These are phyloP conservation scores for Leptinotarsa texana DNA, from an alignment of 1,140 invertebrate genomes.

Conservation along the genomic window DNA sequence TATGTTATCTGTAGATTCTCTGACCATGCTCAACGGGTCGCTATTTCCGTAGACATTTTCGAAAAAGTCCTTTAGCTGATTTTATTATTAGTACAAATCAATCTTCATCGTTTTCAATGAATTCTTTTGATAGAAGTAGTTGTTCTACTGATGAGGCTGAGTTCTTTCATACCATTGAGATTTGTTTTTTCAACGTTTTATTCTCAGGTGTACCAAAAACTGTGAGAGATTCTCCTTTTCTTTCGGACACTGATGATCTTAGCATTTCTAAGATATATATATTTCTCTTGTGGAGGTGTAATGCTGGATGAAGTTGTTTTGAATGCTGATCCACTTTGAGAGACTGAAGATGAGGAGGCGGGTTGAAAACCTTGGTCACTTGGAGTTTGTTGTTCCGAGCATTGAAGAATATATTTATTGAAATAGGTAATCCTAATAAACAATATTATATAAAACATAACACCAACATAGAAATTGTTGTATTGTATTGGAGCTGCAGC, in stretches of 20 bases:
- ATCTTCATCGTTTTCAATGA: not conserved
- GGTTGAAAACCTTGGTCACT: not conserved
- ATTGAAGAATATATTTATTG: too few relatives aligned
- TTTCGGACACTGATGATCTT: not conserved
- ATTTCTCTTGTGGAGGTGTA: not conserved
- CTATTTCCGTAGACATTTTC: not conserved
- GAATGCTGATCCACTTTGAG: not conserved
- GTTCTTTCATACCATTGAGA: not conserved
- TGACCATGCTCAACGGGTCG: conserved; percentile 1
- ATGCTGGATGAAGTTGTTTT: not conserved
- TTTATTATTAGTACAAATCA: not conserved
- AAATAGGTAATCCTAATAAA: too few relatives aligned
- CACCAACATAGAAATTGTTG: too few relatives aligned
- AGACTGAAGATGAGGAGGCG: not conserved
- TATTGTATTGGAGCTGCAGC: too few relatives aligned
- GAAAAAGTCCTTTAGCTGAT: not conserved
- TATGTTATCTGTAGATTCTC: not conserved
- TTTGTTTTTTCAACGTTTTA: not conserved
- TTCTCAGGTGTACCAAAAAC: not conserved
- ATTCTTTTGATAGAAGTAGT: not conserved
- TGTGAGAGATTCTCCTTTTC: not conserved
- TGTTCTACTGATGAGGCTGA: not conserved
- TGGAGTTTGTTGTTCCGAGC: not conserved
- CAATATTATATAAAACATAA: too few relatives aligned
- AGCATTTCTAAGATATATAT: not conserved